phyloP scores from a whole-genome alignment of 1,140 invertebrate genomes.

The Alviniconcha marisindica region DNA sequence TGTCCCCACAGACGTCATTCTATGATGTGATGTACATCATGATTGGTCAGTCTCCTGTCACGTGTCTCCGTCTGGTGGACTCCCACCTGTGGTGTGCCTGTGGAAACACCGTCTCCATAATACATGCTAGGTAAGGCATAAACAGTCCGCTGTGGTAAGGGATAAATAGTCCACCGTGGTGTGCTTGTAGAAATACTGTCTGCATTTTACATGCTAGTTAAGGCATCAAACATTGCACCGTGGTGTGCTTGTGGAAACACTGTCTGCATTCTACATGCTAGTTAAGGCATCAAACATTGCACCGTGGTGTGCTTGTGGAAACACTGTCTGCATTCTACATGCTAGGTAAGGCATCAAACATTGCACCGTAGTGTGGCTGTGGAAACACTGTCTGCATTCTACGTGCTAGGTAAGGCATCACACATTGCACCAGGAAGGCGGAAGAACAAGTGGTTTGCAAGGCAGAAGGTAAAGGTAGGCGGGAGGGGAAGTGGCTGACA shows the following conservation, averaged over 20 bases:
- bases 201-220: slow-evolving; percentile 24
- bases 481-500: too few species aligned
- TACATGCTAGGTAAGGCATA: slow-evolving; percentile 76
- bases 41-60: slow-evolving; percentile 77
- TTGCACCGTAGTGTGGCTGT: too few species aligned
- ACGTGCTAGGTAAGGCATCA: slow-evolving; percentile 62
- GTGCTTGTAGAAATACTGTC: too few species aligned
- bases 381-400: slow-evolving; percentile 57
- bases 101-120: slow-evolving; percentile 77
- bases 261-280: slow-evolving; percentile 74
- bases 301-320: slow-evolving; percentile 61
- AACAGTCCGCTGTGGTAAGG: too few species aligned
- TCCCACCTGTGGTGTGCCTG: slow-evolving; percentile 77
- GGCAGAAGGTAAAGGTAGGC: too few species aligned
- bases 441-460: too few species aligned
- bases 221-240: slow-evolving; percentile 73
- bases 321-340: too few species aligned
- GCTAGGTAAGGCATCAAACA: too few species aligned
- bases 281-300: slow-evolving; percentile 54
- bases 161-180: too few species aligned
- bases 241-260: slow-evolving; percentile 78
- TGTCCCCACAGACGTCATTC: slow-evolving; percentile 40
- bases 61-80: slow-evolving; percentile 74
- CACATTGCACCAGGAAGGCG: too few species aligned
- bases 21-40: slow-evolving; percentile 78